Percentiles rank a stretch among this genome's conserved stretches.
Conservation (phyloP, 2,888 invertebrate species). For the Galeopsomyia nigrocyanea region DNA sequence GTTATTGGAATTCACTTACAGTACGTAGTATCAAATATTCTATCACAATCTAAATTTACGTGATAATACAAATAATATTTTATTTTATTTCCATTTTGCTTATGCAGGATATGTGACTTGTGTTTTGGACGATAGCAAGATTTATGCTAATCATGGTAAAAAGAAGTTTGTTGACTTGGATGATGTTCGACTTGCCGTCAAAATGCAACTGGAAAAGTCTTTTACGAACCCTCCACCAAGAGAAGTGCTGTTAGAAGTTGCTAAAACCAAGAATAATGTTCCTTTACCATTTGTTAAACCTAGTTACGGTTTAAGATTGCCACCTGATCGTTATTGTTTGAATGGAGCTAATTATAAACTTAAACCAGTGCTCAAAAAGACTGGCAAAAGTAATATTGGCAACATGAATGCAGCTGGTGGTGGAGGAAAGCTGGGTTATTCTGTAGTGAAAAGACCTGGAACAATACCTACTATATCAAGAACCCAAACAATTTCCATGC, state of each 20-base stretch:
- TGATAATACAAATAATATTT: neutral
- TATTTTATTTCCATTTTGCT: neutral
- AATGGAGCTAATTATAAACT: constrained; percentile 85
- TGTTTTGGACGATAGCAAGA: constrained; percentile 90
- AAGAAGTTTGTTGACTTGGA: constrained; percentile 94
- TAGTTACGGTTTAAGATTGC: constrained; percentile 91
- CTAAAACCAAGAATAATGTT: constrained; percentile 88
- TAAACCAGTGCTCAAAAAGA: constrained; percentile 65
- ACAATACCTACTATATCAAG: constrained; percentile 73
- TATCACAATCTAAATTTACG: neutral
- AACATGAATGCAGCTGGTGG: constrained; percentile 53
- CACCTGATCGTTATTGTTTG: constrained; percentile 94
- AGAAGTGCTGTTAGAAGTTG: constrained; percentile 90
- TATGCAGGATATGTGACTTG: constrained; percentile 85
- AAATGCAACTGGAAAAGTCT: constrained; percentile 88
- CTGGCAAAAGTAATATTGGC: constrained; percentile 40
- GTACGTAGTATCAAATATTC: constrained; percentile 70
- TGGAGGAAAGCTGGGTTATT: constrained; percentile 70
- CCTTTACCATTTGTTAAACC: constrained; percentile 93
- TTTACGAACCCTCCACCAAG: constrained; percentile 93
- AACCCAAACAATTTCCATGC: constrained; percentile 79
- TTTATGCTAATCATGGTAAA: constrained; percentile 92
- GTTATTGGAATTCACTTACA: constrained; percentile 93
- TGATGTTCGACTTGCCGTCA: constrained; percentile 92
- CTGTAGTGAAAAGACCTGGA: constrained; percentile 70